Conservation (phyloP, 2,797 vertebrate species). For the Oophaga sylvatica region DNA sequence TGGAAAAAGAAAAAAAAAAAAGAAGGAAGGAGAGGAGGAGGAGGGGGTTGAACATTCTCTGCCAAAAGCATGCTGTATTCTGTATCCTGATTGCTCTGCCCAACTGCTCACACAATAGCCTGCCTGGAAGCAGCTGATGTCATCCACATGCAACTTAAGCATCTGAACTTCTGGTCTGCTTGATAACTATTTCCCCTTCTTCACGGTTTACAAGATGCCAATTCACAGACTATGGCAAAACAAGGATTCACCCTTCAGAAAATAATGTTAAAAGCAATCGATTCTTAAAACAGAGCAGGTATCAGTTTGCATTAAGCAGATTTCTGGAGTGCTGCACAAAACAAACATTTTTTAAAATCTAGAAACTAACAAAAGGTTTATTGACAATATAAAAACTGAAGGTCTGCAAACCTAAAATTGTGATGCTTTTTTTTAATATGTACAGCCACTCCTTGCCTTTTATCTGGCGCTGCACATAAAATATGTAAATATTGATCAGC, state of each 20-base stretch:
- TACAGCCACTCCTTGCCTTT: too few relatives aligned
- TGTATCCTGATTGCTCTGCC: conserved; percentile 71
- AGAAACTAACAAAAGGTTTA: too few relatives aligned
- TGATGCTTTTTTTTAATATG: too few relatives aligned
- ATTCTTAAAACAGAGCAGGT: not conserved
- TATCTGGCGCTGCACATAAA: too few relatives aligned
- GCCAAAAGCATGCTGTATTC: conserved; percentile 61
- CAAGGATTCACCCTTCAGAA: not conserved
- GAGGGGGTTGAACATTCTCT: conserved; percentile 17
- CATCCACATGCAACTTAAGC: conserved; percentile 69
- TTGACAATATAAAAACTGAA: too few relatives aligned
- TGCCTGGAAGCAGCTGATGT: conserved; percentile 72
- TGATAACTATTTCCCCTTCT: conserved; percentile 45
- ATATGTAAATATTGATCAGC: too few relatives aligned
- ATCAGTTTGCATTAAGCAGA: not conserved
- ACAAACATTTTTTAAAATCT: too few relatives aligned
- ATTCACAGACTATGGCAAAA: not conserved
- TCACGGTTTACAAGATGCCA: not conserved
- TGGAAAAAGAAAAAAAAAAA: not conserved
- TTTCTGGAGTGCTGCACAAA: not conserved
- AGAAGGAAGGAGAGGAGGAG: not conserved
- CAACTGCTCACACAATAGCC: conserved; percentile 70
- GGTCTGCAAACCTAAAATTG: too few relatives aligned
- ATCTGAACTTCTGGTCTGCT: conserved; percentile 67
- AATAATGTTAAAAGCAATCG: not conserved